Evolutionary conservation across 2,113 vertebrate species (phyloP), one percentile per base, ranked within the genome.

Genomic region (Thunnus thynnus): DNA sequence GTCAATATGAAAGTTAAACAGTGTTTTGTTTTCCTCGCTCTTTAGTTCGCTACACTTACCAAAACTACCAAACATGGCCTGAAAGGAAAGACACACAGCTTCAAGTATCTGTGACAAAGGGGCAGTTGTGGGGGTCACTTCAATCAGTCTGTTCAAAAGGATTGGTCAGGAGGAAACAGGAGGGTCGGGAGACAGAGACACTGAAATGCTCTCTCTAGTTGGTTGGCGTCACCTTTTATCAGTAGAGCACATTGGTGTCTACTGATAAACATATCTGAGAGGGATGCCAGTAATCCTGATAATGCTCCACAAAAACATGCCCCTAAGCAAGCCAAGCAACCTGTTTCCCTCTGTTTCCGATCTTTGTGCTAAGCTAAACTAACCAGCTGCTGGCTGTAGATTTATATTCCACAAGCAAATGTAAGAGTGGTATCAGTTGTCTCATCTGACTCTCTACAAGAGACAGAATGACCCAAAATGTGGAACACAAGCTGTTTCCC

Each of bases 151-250:
- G 20, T 64, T 83, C 14, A 46, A 82, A 77, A 56, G 70, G 56
- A 66, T 41, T n/a, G 36, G 56, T 79, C 48, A 63, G 27, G 58
- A 89, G 85, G 87, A 92, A 91, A 89, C 86, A 75, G 84, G 83
- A 88, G 70, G 87, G 69, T 46, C 8, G 27, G 75, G 58, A 88
- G 30, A 25, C 63, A 63, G 68, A 63, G 41, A 36, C 61, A 71
- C 30, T 55, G 50, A 52, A 60, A 50, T 3, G 46, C 18, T 55
- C 47, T 20, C 72, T 66, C 22, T 57, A 62, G 22, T 85, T 62
- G 32, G 69, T 56, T 82, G 87, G 78, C 76, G 90, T 85, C 84
- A 72, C 36, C 36, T 61, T 88, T 91, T 91, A 92, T 91, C 86
- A 89, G 84, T 22, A 8, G 56, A 22, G 47, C 78, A 76, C 79